Evolutionary conservation across 2,797 vertebrate species (phyloP).

Genomic region (Lutjanus argentimaculatus): DNA sequence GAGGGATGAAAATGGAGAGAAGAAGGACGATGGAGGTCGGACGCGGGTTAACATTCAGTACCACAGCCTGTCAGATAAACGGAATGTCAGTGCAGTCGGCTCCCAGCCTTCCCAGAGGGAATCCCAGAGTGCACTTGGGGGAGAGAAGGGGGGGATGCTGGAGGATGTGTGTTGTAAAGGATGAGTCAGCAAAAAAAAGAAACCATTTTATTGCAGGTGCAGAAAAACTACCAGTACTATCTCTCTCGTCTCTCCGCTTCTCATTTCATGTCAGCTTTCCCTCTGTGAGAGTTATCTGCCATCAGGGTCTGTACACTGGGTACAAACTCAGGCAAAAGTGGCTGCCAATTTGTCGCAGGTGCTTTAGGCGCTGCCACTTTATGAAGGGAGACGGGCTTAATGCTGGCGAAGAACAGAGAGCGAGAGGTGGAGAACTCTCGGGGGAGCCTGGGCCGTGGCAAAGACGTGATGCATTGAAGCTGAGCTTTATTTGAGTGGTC

Average conservation of each 20-base stretch:
- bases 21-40: conserved; percentile 64
- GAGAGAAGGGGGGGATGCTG: conserved; percentile 6
- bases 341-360: conserved; percentile 72
- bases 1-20: conserved; percentile 29
- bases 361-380: conserved; percentile 71
- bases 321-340: conserved; percentile 72
- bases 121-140: conserved; percentile 45
- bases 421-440: conserved; percentile 40
- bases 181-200: conserved; percentile 74
- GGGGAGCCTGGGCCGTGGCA: conserved; percentile 18
- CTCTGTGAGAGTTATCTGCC: conserved; percentile 68
- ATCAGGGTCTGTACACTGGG: conserved; percentile 62
- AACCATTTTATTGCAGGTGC: conserved; percentile 53
- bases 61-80: conserved; percentile 68
- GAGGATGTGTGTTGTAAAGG: conserved; percentile 40
- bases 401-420: conserved; percentile 51
- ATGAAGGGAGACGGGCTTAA: conserved; percentile 52
- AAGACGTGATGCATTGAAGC: conserved; percentile 37
- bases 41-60: conserved; percentile 69
- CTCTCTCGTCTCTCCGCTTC: conserved; percentile 26
- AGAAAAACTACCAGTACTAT: conserved; percentile 49
- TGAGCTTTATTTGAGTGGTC: conserved; percentile 44
- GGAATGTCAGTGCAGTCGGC: conserved; percentile 61
- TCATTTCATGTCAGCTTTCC: conserved; percentile 61
- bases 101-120: conserved; percentile 62